Conservation (phyloP, 2,888 invertebrate species). For the Endotricha flammealis region DNA sequence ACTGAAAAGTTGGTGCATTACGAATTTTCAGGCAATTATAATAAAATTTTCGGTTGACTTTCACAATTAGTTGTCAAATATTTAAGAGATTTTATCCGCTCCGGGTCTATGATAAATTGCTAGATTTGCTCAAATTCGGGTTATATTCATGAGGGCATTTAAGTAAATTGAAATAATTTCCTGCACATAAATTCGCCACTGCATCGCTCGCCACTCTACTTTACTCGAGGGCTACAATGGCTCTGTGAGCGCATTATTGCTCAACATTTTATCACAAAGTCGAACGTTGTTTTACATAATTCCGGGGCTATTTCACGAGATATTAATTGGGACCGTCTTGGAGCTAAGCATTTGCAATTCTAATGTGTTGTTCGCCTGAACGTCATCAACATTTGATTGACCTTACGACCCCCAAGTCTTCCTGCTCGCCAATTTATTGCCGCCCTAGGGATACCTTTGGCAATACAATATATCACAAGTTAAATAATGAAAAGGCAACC, state of each 20-base stretch:
- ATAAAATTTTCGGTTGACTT: too few relatives aligned
- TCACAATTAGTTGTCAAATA: too few relatives aligned
- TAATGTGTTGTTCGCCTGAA: constrained; percentile 22
- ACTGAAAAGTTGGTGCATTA: too few relatives aligned
- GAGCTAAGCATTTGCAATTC: constrained; percentile 29
- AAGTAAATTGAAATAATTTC: too few relatives aligned
- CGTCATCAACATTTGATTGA: constrained; percentile 28
- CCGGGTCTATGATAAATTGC: too few relatives aligned
- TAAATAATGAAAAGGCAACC: background rate
- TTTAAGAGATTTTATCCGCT: too few relatives aligned
- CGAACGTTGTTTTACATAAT: constrained; percentile 18
- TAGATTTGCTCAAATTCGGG: too few relatives aligned
- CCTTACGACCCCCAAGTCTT: constrained; percentile 20
- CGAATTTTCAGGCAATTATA: too few relatives aligned
- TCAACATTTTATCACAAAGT: constrained; percentile 21
- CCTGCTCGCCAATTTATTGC: constrained; percentile 22
- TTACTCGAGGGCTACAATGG: constrained; percentile 1
- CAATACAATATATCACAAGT: constrained; percentile 9
- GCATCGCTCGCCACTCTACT: too few relatives aligned
- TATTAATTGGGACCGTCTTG: constrained; percentile 25
- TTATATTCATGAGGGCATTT: too few relatives aligned
- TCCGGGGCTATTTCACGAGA: constrained; percentile 20
- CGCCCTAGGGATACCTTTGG: constrained; percentile 9
- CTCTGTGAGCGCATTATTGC: constrained; percentile 23
- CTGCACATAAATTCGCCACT: too few relatives aligned